phyloP scores from a whole-genome alignment of 2,797 vertebrate species.

The Lophius americanus region DNA sequence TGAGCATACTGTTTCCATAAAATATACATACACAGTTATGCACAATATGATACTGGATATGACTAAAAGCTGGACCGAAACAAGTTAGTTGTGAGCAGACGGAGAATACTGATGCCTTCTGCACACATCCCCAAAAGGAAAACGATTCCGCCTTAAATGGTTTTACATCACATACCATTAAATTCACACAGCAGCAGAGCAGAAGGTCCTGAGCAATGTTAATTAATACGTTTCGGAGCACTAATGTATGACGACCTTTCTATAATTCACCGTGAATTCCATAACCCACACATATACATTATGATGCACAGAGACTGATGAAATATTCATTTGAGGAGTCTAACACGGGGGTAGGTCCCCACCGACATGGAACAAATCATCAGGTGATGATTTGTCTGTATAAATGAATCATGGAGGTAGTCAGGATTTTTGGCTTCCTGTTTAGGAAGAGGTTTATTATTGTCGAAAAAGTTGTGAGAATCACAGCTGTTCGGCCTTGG shows the following conservation, averaged over 20 bases:
- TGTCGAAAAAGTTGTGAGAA: neutral
- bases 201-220: constrained; percentile 16
- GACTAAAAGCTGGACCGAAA: constrained; percentile 5
- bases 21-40: neutral
- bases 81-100: neutral
- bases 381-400: constrained; percentile 51
- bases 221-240: constrained; percentile 18
- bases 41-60: neutral
- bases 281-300: constrained; percentile 37
- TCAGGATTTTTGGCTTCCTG: constrained; percentile 36
- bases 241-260: constrained; percentile 36
- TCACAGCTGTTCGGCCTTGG: constrained; percentile 3
- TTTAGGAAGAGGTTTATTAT: constrained; percentile 44
- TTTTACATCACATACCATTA: constrained; percentile 32
- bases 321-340: constrained; percentile 53
- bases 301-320: constrained; percentile 38
- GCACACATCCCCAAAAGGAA: neutral
- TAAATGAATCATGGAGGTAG: constrained; percentile 57
- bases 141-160: constrained; percentile 2
- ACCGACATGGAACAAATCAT: constrained; percentile 42
- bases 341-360: constrained; percentile 6
- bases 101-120: neutral
- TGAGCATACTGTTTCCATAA: too few relatives aligned
- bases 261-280: constrained; percentile 35
- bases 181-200: constrained; percentile 27